A percentile compares a stretch with the other conserved stretches of the same genome.
Conservation (phyloP, 2,888 invertebrate genomes). For the Drosophila merina region DNA sequence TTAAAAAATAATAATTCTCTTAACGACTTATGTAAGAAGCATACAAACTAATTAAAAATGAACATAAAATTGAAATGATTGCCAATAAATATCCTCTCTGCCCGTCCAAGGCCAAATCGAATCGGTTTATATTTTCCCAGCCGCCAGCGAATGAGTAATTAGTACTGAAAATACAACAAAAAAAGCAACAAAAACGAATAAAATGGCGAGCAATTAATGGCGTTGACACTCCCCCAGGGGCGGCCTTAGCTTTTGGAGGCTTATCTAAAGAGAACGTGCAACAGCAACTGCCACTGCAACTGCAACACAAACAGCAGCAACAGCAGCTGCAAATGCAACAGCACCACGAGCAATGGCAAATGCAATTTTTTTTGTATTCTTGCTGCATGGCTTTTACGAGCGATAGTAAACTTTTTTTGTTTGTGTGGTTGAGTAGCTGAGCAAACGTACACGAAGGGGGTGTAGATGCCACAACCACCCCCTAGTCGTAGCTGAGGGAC, state of each 20-base stretch:
- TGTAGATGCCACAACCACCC: constrained; percentile 24
- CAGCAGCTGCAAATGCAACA: constrained; percentile 27
- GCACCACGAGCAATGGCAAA: constrained; percentile 9
- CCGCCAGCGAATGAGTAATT: constrained; percentile 50
- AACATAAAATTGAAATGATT: not conserved
- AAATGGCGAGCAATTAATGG: constrained; percentile 52
- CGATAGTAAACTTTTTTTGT: constrained; percentile 68
- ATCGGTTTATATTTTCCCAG: constrained; percentile 16
- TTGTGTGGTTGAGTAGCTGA: constrained; percentile 40
- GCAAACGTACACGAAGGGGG: constrained; percentile 23
- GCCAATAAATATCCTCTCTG: not conserved
- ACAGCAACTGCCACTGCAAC: constrained; percentile 55
- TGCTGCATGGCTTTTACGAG: constrained; percentile 60
- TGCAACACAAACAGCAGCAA: constrained; percentile 23
- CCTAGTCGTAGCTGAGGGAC: constrained; percentile 10
- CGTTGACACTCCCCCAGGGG: constrained; percentile 48
- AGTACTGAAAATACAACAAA: constrained; percentile 12
- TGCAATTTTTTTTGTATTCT: constrained; percentile 50
- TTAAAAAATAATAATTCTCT: not conserved
- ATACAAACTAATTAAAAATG: not conserved
- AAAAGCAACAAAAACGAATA: constrained; percentile 3
- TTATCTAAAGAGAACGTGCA: constrained; percentile 76
- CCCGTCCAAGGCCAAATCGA: constrained; percentile 31
- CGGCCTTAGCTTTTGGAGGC: constrained; percentile 24
- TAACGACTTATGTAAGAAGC: not conserved